Percentiles rank a stretch among this genome's conserved stretches.
Evolutionary conservation across 2,888 invertebrate genomes (phyloP).

Genomic region (Cephus nigrinus): DNA sequence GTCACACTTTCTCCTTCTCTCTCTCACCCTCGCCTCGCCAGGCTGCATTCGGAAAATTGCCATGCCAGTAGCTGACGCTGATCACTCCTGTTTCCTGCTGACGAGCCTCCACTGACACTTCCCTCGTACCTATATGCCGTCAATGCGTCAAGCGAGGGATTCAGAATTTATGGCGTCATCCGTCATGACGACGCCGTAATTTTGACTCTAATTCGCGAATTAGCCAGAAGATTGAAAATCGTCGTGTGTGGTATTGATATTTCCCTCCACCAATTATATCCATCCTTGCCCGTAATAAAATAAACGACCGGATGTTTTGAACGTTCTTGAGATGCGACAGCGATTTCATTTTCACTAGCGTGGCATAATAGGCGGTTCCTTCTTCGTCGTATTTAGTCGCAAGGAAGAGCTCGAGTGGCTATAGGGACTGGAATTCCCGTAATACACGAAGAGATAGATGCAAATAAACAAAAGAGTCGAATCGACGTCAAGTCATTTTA

Average conservation of each 20-base stretch:
- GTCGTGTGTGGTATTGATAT: background rate
- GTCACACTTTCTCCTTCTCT: too few relatives aligned
- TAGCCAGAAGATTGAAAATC: constrained; percentile 12
- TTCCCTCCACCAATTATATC: background rate
- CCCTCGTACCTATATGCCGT: background rate
- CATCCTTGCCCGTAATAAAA: background rate
- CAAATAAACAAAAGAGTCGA: too few relatives aligned
- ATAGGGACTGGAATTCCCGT: too few relatives aligned
- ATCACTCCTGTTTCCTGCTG: constrained; percentile 3
- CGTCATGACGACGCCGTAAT: constrained; percentile 37
- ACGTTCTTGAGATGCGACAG: background rate
- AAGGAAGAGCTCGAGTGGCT: too few relatives aligned
- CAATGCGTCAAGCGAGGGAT: constrained; percentile 16
- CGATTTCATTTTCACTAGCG: background rate
- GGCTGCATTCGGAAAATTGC: constrained; percentile 36
- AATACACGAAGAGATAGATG: too few relatives aligned
- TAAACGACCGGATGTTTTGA: background rate
- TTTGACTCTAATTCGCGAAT: constrained; percentile 42
- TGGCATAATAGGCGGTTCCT: background rate
- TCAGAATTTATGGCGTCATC: constrained; percentile 45
- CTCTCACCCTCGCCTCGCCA: background rate
- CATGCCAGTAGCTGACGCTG: constrained; percentile 37
- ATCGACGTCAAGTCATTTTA: too few relatives aligned
- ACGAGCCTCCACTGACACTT: background rate
- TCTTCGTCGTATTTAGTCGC: background rate